Percentiles rank a stretch among this genome's conserved stretches.
These are phyloP conservation scores for Cynodonichthys magdalenae DNA, from an alignment of 2,797 vertebrate genomes.

Conservation along the genomic window DNA sequence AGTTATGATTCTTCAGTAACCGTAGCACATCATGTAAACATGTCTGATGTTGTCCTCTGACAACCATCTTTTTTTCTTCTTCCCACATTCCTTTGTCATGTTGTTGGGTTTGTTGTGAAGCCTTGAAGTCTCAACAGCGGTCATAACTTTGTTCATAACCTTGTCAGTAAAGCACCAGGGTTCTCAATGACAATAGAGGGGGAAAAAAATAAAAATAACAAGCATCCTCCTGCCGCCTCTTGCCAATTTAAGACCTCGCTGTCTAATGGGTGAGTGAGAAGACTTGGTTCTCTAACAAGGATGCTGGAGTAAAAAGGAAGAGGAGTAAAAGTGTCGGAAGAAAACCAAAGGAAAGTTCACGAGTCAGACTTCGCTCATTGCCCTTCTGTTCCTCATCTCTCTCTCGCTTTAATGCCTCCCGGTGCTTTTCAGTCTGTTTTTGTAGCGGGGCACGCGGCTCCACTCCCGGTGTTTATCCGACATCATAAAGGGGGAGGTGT, in stretches of 20 bases:
- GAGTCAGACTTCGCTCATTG: slow-evolving; percentile 39
- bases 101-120: slow-evolving; percentile 30
- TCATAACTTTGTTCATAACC: slow-evolving; percentile 57
- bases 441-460: slow-evolving; percentile 38
- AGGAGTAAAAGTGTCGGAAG: slow-evolving; percentile 26
- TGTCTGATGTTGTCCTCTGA: slow-evolving; percentile 2
- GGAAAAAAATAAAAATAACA: slow-evolving; percentile 47
- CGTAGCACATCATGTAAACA: background rate
- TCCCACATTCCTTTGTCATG: slow-evolving; percentile 18
- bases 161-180: slow-evolving; percentile 56
- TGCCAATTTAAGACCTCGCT: slow-evolving; percentile 61
- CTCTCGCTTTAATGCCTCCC: slow-evolving; percentile 44
- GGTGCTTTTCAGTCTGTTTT: slow-evolving; percentile 72
- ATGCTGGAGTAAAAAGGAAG: slow-evolving; percentile 41
- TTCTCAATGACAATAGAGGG: slow-evolving; percentile 59
- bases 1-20: background rate
- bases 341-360: slow-evolving; percentile 58
- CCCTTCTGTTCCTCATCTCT: slow-evolving; percentile 39
- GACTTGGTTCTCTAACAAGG: slow-evolving; percentile 36
- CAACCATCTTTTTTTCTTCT: background rate
- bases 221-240: slow-evolving; percentile 49
- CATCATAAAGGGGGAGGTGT: slow-evolving; percentile 50
- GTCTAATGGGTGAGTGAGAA: slow-evolving; percentile 61
- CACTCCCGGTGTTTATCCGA: slow-evolving; percentile 66
- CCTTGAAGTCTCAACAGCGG: slow-evolving; percentile 46